phyloP scores from a whole-genome alignment of 2,888 invertebrate genomes.

The Lasioglossum oenotherae region DNA sequence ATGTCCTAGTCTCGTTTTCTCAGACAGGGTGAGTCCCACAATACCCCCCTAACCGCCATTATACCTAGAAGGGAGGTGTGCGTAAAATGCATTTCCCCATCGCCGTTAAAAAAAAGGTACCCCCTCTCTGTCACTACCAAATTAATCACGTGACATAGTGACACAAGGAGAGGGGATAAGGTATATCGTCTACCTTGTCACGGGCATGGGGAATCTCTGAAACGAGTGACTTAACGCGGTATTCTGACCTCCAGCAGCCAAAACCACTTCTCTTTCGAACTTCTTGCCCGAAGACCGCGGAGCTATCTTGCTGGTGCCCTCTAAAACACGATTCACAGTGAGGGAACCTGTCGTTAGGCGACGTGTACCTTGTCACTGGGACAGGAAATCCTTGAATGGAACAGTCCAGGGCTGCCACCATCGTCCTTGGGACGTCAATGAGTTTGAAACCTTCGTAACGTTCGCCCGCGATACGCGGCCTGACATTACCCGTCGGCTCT shows the following conservation, averaged over 20 bases:
- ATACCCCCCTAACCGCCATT: no score
- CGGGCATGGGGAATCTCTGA: conserved; percentile 91
- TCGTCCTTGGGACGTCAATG: conserved; percentile 85
- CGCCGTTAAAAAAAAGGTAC: neutral
- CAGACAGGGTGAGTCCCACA: no score
- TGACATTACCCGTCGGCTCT: conserved; percentile 88
- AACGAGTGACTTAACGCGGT: conserved; percentile 89
- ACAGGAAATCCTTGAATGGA: conserved; percentile 89
- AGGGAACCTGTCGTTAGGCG: conserved; percentile 1
- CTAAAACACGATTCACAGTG: conserved; percentile 84
- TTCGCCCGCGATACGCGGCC: conserved; percentile 87
- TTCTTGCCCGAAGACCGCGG: conserved; percentile 86
- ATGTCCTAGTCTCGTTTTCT: no score
- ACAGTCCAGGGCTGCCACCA: conserved; percentile 88
- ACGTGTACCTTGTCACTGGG: conserved; percentile 88
- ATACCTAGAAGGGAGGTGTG: no score
- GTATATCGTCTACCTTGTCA: conserved; percentile 87
- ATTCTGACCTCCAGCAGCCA: conserved; percentile 79
- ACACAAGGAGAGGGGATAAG: conserved; percentile 15
- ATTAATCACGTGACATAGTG: no score
- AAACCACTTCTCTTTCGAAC: conserved; percentile 85
- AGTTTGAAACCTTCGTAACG: conserved; percentile 89
- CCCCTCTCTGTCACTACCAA: neutral
- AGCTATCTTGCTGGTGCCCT: conserved; percentile 89
- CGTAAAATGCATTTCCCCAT: no score